phyloP scores from a whole-genome alignment of 2,113 vertebrate genomes.

The Mobula birostris region DNA sequence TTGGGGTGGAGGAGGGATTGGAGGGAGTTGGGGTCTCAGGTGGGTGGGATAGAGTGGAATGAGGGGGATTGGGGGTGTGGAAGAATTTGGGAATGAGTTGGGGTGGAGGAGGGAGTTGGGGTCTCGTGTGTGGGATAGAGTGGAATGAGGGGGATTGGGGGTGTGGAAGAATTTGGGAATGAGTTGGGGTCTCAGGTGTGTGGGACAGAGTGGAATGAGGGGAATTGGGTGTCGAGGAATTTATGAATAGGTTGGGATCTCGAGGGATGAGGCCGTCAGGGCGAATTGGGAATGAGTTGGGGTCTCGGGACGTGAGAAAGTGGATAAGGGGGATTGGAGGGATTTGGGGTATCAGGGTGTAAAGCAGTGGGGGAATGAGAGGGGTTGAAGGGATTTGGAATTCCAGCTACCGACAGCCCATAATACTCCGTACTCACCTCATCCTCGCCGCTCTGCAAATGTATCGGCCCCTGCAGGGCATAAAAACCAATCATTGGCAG shows the following conservation, averaged over 20 bases:
- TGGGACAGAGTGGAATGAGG: neutral
- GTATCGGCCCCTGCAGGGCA: neutral
- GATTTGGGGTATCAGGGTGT: constrained; percentile 44
- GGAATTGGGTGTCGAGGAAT: too few species aligned
- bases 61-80: constrained; percentile 43
- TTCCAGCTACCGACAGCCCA: constrained; percentile 6
- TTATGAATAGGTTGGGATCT: too few species aligned
- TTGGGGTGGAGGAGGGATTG: constrained; percentile 42
- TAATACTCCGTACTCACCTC: neutral
- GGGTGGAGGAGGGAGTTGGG: neutral
- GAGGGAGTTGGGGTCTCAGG: constrained; percentile 39
- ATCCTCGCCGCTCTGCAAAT: neutral
- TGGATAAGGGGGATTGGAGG: constrained; percentile 46
- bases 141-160: constrained; percentile 46
- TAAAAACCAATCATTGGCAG: neutral
- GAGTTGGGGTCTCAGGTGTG: neutral
- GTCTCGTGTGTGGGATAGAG: constrained; percentile 41
- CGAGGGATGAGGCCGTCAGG: constrained; percentile 40
- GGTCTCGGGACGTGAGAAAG: constrained; percentile 3
- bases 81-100: neutral
- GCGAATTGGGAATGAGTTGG: neutral
- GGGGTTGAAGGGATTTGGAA: constrained; percentile 39
- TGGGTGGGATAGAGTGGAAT: constrained; percentile 41
- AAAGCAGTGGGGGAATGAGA: constrained; percentile 48
- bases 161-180: constrained; percentile 13